phyloP scores from a whole-genome alignment of 2,888 invertebrate genomes.

The Eupeodes latifasciatus region DNA sequence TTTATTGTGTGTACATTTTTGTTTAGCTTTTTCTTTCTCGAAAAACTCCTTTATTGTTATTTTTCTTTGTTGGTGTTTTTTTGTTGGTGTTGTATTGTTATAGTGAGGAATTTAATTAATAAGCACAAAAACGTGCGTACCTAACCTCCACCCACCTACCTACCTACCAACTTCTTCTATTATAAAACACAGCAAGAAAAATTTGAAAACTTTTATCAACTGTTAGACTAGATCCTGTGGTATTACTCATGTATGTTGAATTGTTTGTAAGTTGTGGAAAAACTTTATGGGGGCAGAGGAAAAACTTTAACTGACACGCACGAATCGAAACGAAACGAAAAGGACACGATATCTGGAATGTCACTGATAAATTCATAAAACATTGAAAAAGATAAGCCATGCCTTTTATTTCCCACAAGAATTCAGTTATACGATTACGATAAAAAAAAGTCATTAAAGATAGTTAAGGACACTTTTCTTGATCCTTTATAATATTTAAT shows the following conservation, averaged over 20 bases:
- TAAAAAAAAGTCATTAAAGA: constrained; percentile 37
- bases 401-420: constrained; percentile 35
- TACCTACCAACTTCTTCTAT: too few species aligned
- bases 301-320: constrained; percentile 39
- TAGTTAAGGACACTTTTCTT: constrained; percentile 27
- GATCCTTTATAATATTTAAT: constrained; percentile 29
- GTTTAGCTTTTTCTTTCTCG: neutral
- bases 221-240: neutral
- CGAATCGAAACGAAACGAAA: constrained; percentile 13
- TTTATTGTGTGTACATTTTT: constrained; percentile 47
- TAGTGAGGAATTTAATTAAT: constrained; percentile 62
- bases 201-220: constrained; percentile 44
- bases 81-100: neutral
- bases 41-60: neutral
- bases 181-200: constrained; percentile 6
- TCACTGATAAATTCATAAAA: constrained; percentile 40
- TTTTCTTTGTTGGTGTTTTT: neutral
- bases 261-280: constrained; percentile 4
- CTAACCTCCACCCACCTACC: neutral
- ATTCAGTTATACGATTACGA: constrained; percentile 15
- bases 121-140: constrained; percentile 47
- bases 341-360: constrained; percentile 31
- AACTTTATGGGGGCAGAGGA: neutral
- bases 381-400: constrained; percentile 35
- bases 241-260: neutral